Conservation (phyloP, 2,113 vertebrate genomes). For the Buteo buteo region DNA sequence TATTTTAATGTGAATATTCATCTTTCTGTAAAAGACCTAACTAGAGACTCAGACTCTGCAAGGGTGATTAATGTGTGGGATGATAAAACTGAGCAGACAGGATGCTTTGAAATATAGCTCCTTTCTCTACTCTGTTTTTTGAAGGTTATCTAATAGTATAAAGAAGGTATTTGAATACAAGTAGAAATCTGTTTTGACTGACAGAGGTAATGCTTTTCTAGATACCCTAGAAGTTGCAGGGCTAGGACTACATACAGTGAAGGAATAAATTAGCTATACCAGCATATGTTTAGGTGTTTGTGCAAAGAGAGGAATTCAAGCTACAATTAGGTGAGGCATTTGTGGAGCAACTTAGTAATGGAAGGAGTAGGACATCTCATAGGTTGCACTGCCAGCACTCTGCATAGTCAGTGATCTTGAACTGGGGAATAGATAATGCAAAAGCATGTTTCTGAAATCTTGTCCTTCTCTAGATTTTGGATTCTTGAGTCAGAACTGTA, state of each 20-base stretch:
- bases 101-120: background rate
- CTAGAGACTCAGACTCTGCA: background rate
- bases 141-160: background rate
- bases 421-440: background rate
- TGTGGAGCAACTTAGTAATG: background rate
- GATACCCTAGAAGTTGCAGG: background rate
- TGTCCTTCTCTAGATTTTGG: background rate
- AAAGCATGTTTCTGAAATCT: background rate
- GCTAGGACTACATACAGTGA: background rate
- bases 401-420: rapidly evolving
- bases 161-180: background rate
- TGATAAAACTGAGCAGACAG: background rate
- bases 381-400: background rate
- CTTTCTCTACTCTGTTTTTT: background rate
- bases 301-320: background rate
- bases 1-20: background rate
- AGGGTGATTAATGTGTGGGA: background rate
- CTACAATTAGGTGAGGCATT: background rate
- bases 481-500: background rate
- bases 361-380: background rate
- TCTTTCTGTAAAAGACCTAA: background rate
- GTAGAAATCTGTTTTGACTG: background rate
- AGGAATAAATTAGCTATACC: background rate
- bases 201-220: background rate
- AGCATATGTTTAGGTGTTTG: background rate